Conservation (phyloP, 2,888 invertebrate species). For the Agrypnus murinus region DNA sequence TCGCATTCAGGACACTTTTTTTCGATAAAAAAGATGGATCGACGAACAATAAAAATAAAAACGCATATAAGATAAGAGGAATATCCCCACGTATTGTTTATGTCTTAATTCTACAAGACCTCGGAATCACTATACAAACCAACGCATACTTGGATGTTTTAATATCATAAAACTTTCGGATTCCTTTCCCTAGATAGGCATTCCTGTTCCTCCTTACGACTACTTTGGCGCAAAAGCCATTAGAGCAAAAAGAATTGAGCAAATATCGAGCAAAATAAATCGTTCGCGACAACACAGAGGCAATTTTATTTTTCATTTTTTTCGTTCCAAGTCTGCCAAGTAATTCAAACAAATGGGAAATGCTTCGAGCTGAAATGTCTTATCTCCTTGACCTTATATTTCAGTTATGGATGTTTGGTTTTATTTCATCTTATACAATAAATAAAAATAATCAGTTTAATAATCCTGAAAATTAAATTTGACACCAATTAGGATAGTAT, state of each 20-base stretch:
- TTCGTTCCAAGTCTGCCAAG: slow-evolving; percentile 30
- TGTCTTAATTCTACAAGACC: background rate
- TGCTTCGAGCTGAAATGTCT: slow-evolving; percentile 13
- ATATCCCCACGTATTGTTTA: too few species aligned
- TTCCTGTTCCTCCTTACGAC: slow-evolving; percentile 10
- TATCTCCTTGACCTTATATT: slow-evolving; percentile 37
- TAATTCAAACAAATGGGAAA: slow-evolving; percentile 43
- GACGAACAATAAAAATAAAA: slow-evolving; percentile 34
- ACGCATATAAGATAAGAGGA: slow-evolving; percentile 1
- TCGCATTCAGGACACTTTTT: slow-evolving; percentile 32
- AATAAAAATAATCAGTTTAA: too few species aligned
- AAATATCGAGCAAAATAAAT: slow-evolving; percentile 39
- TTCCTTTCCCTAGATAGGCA: background rate
- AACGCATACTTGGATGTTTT: background rate
- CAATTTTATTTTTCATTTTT: slow-evolving; percentile 36
- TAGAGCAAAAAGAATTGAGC: slow-evolving; percentile 26
- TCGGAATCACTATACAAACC: slow-evolving; percentile 7
- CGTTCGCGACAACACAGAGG: slow-evolving; percentile 31
- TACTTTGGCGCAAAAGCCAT: slow-evolving; percentile 22
- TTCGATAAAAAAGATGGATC: slow-evolving; percentile 13
- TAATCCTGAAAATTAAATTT: too few species aligned
- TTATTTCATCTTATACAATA: slow-evolving; percentile 18
- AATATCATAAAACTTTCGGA: background rate
- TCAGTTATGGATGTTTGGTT: slow-evolving; percentile 1
- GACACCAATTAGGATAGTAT: too few species aligned